Evolutionary conservation across 1,140 invertebrate genomes (phyloP), one percentile per base, ranked within the genome.

Genomic region (Oryctes rhinoceros): DNA sequence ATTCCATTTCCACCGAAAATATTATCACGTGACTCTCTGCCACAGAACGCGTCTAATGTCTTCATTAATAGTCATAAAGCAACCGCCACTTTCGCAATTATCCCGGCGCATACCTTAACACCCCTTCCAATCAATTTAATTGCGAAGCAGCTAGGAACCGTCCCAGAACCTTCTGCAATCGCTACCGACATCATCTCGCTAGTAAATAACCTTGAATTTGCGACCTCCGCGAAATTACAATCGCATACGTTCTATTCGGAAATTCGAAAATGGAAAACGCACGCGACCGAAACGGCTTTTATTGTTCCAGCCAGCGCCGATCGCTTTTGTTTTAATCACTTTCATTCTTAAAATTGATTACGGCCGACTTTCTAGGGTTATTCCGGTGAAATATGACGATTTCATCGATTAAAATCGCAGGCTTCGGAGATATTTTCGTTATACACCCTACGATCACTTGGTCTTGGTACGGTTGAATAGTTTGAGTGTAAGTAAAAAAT

Each of bases 381-480:
- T 76, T 77, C 81, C 81, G n/a, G 83, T 65, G 65, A 49, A 84
- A 44, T 44, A 44, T 44, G 39, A 10, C 39, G 39, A 44, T 44
- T 44, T 44, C 24, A 30, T 30, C 24, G 24, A 30, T 2, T 30
- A 30, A 30, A 30, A 30, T 30, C 24, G 24, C 24, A 30, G 24
- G 24, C 24, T 30, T 30, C 2, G 24, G 24, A 30, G 24, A 30
- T 30, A 30, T 30, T 30, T 30, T 30, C 2, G 24, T 30, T 30
- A 30, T 30, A 30, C 24, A 30, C 24, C n/a, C 24, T 30, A 30
- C 0, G 2, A 30, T 30, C 2, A 2, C 24, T 30, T 30, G 0
- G 24, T 30, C 2, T 30, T 30, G 24, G 24, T 30, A 30, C 24
- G 24, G 24, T 30, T 30, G 24, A n/a, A n/a, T n/a, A n/a, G n/a